Percentiles rank a stretch among this genome's conserved stretches.
Evolutionary conservation across 1,140 invertebrate species (phyloP).

Genomic region (Apis cerana): DNA sequence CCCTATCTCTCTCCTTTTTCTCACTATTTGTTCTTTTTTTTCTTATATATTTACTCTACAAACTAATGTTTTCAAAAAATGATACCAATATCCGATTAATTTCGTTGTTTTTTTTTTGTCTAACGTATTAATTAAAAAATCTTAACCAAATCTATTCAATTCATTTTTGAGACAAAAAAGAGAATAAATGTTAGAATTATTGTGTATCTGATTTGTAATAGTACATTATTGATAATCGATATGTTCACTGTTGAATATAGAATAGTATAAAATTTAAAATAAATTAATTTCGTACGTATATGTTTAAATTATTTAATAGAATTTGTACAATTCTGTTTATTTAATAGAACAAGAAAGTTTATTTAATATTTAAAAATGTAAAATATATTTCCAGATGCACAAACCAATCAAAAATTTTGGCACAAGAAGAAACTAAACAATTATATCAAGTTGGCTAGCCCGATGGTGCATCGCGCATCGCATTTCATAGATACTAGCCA

Average conservation of each 20-base stretch:
- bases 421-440: background rate
- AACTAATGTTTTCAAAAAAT: too few relatives aligned
- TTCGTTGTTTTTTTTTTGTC: too few relatives aligned
- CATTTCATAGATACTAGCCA: conserved; percentile 20
- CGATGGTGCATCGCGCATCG: background rate
- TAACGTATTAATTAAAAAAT: too few relatives aligned
- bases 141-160: too few relatives aligned
- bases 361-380: background rate
- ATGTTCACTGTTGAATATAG: too few relatives aligned
- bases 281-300: background rate
- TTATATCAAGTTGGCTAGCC: background rate
- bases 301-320: background rate
- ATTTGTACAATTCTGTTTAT: background rate
- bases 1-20: too few relatives aligned
- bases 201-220: too few relatives aligned
- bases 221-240: too few relatives aligned
- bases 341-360: background rate
- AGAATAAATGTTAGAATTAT: too few relatives aligned
- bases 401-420: background rate
- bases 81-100: too few relatives aligned
- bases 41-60: background rate
- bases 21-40: too few relatives aligned
- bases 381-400: background rate
- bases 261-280: background rate
- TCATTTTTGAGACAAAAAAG: too few relatives aligned